These are phyloP conservation scores for Andricus quercusramuli DNA, from an alignment of 2,888 invertebrate species.

Conservation along the genomic window DNA sequence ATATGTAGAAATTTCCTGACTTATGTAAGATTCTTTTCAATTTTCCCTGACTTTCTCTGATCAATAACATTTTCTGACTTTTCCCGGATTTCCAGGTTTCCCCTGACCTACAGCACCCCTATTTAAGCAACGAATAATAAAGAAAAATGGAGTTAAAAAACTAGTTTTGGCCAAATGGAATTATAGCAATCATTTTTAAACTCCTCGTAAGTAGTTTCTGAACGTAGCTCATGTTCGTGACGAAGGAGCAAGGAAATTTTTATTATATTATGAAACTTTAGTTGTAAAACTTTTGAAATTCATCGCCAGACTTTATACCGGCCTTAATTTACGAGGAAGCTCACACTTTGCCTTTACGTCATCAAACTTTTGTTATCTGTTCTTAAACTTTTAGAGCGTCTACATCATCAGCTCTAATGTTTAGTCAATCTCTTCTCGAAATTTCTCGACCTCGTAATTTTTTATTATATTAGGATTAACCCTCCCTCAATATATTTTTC, in stretches of 20 bases:
- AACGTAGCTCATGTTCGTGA: conserved; percentile 15
- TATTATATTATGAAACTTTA: conserved; percentile 39
- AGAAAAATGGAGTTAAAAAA: too few species aligned
- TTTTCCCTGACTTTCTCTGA: too few species aligned
- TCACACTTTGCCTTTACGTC: conserved; percentile 40
- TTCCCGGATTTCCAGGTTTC: too few species aligned
- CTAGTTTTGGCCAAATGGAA: background rate
- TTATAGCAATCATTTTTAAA: conserved; percentile 23
- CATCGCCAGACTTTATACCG: conserved; percentile 32
- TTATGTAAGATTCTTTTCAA: too few species aligned
- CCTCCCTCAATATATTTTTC: background rate
- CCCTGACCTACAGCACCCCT: too few species aligned
- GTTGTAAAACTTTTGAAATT: conserved; percentile 29
- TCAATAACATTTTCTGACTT: too few species aligned
- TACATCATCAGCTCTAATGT: conserved; percentile 37
- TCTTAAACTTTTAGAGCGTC: conserved; percentile 41
- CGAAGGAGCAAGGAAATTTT: conserved; percentile 27
- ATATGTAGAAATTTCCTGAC: too few species aligned
- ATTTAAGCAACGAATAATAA: too few species aligned
- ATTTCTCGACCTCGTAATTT: conserved; percentile 34
- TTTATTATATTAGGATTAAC: conserved; percentile 6
- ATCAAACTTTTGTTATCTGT: conserved; percentile 40
- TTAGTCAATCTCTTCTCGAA: conserved; percentile 24
- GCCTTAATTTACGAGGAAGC: conserved; percentile 35
- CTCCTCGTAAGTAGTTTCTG: conserved; percentile 22